Evolutionary conservation across 1,140 invertebrate species (phyloP).

Genomic region (Fopius arisanus): DNA sequence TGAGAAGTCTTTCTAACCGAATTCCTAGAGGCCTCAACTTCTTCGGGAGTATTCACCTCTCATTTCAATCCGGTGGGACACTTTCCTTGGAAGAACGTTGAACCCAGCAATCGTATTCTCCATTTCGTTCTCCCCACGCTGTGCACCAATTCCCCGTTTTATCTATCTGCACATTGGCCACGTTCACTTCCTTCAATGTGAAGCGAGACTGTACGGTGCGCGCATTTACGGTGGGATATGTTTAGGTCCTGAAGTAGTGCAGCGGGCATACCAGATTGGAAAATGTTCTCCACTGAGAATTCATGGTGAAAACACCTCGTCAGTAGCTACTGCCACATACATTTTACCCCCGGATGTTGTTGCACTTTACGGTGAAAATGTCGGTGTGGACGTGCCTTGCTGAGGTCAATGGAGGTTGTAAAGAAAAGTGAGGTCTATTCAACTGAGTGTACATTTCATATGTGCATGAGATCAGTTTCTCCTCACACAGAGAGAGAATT

Average conservation of each 20-base stretch:
- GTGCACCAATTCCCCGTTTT: constrained; percentile 5
- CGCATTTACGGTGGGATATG: background rate
- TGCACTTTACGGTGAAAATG: background rate
- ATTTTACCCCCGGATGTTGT: constrained; percentile 4
- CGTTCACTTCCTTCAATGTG: constrained; percentile 59
- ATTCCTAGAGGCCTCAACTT: background rate
- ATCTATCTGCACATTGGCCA: constrained; percentile 28
- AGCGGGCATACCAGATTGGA: constrained; percentile 49
- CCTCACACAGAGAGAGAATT: too few species aligned
- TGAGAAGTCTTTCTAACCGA: too few species aligned
- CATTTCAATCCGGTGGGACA: constrained; percentile 41
- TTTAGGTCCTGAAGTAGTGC: constrained; percentile 19
- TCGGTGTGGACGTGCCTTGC: background rate
- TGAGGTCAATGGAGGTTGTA: background rate
- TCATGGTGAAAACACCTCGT: constrained; percentile 35
- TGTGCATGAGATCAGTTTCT: background rate
- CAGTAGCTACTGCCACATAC: constrained; percentile 13
- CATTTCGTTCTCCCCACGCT: constrained; percentile 35
- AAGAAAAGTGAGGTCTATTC: background rate
- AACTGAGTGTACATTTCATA: background rate
- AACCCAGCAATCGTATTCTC: constrained; percentile 60
- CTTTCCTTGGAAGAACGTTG: constrained; percentile 58
- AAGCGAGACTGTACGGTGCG: constrained; percentile 25
- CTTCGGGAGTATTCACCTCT: background rate
- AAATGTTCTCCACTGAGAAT: constrained; percentile 54